A percentile compares a stretch with the other conserved stretches of the same genome.
Evolutionary conservation across 2,888 invertebrate species (phyloP).

Genomic region (Protodeltote pygarga): DNA sequence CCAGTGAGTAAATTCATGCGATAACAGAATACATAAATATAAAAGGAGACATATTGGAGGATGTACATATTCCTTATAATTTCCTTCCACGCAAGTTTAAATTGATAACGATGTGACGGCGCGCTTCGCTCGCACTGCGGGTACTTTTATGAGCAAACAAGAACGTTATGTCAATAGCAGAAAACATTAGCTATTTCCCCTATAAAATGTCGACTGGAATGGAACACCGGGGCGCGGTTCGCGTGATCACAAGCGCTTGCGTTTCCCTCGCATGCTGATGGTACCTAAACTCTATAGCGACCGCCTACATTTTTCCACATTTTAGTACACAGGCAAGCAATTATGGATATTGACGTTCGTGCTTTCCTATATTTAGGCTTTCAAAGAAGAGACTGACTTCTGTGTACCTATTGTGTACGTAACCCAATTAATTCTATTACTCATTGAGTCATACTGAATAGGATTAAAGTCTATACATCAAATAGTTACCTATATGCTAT

Average conservation of each 20-base stretch:
- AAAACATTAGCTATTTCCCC: constrained; percentile 62
- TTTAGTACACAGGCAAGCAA: constrained; percentile 63
- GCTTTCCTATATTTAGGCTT: constrained; percentile 54
- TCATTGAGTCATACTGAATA: constrained; percentile 2
- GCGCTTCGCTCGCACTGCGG: constrained; percentile 32
- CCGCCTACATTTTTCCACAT: constrained; percentile 63
- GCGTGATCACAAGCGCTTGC: constrained; percentile 64
- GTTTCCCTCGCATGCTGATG: constrained; percentile 60
- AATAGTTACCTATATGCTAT: constrained; percentile 1
- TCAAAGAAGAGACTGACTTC: constrained; percentile 48
- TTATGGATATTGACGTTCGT: constrained; percentile 66
- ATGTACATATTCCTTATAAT: constrained; percentile 33
- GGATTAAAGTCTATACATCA: background rate
- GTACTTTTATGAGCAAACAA: constrained; percentile 51
- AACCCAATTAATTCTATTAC: constrained; percentile 40
- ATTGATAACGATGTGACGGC: constrained; percentile 49
- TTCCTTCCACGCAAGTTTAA: constrained; percentile 39
- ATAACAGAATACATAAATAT: constrained; percentile 10
- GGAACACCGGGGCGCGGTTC: constrained; percentile 62
- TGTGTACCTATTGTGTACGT: constrained; percentile 36
- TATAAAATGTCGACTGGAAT: constrained; percentile 52
- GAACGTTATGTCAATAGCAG: constrained; percentile 58
- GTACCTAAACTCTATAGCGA: constrained; percentile 52
- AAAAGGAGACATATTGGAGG: constrained; percentile 14
- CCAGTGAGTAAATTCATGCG: constrained; percentile 3